phyloP scores from a whole-genome alignment of 2,113 vertebrate species.

The Labrus mixtus region DNA sequence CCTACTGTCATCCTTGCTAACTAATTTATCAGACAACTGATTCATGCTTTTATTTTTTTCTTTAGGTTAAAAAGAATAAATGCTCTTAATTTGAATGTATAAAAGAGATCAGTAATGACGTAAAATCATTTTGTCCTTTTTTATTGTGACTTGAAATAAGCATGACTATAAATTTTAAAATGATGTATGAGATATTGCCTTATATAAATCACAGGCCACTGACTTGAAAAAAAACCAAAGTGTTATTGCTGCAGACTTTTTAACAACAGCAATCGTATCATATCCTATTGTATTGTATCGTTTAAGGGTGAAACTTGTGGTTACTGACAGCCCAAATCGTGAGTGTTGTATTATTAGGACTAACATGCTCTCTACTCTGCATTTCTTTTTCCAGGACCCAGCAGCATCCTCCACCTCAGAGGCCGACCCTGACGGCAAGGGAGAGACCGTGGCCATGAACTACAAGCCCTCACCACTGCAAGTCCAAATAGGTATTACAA shows the following conservation, averaged over 20 bases:
- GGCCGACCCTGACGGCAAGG: slow-evolving; percentile 88
- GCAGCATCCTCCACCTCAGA: slow-evolving; percentile 90
- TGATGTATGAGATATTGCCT: too few species aligned
- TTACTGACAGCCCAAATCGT: neutral
- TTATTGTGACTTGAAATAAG: too few species aligned
- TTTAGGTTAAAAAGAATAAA: too few species aligned
- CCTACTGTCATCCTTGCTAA: too few species aligned
- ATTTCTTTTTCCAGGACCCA: slow-evolving; percentile 86
- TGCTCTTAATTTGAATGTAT: too few species aligned
- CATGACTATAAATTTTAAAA: too few species aligned
- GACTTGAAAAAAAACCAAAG: too few species aligned
- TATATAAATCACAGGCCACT: too few species aligned
- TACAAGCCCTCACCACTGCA: slow-evolving; percentile 97
- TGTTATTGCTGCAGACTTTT: neutral
- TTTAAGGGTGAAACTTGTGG: neutral
- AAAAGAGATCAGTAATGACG: too few species aligned
- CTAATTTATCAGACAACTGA: too few species aligned
- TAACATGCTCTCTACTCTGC: slow-evolving; percentile 11
- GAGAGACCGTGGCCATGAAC: slow-evolving; percentile 94
- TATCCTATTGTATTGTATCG: neutral
- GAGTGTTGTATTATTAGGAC: neutral
- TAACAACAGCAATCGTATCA: neutral
- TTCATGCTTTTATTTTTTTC: too few species aligned
- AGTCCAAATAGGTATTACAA: slow-evolving; percentile 91
- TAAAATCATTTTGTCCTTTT: too few species aligned